phyloP scores from a whole-genome alignment of 1,140 invertebrate species.

The Lysiphlebus fabarum region DNA sequence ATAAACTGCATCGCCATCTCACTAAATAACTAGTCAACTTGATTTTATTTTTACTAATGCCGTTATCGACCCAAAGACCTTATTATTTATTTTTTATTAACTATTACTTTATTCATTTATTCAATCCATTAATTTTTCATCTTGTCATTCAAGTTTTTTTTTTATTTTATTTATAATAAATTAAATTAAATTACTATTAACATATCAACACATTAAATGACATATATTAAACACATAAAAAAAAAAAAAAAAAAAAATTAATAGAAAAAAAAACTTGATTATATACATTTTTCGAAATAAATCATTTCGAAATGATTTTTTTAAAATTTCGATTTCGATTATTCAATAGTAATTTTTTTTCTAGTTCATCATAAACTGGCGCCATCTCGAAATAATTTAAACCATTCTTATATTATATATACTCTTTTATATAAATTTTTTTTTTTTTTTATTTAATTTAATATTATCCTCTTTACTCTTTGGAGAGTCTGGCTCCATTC shows the following conservation, averaged over 20 bases:
- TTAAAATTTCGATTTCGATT: too few species aligned
- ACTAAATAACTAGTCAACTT: slow-evolving; percentile 2
- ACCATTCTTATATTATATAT: too few species aligned
- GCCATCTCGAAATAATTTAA: slow-evolving; percentile 13
- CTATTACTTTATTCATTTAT: neutral
- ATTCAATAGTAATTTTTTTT: too few species aligned
- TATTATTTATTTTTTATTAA: neutral
- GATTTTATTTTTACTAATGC: neutral
- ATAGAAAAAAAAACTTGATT: too few species aligned
- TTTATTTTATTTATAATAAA: neutral
- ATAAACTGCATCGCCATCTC: slow-evolving; percentile 35
- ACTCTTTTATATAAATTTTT: too few species aligned
- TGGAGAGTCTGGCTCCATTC: too few species aligned
- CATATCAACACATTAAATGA: too few species aligned
- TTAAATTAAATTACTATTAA: too few species aligned
- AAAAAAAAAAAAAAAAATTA: slow-evolving; percentile 1
- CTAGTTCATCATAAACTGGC: slow-evolving; percentile 18
- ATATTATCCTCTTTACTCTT: too few species aligned
- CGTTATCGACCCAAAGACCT: slow-evolving; percentile 2
- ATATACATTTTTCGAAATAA: neutral
- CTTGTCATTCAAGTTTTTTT: neutral
- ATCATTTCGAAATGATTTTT: neutral
- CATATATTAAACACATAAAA: too few species aligned
- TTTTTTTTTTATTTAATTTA: too few species aligned
- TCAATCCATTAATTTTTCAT: too few species aligned